phyloP scores from a whole-genome alignment of 2,113 vertebrate genomes.

The Salvelinus namaycush region DNA sequence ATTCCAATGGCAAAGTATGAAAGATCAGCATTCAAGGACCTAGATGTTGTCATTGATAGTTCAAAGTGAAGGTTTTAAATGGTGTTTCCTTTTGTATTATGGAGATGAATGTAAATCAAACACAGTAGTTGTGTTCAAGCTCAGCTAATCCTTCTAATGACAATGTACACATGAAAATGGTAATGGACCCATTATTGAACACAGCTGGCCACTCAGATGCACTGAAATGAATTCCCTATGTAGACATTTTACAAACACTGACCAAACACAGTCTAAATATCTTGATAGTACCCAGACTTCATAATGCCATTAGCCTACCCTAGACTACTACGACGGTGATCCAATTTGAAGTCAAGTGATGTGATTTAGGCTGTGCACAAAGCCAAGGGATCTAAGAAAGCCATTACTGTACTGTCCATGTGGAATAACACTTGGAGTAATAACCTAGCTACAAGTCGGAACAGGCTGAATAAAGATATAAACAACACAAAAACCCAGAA shows the following conservation, averaged over 20 bases:
- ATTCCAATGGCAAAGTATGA: too few species aligned
- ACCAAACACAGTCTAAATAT: not conserved
- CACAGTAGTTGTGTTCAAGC: not conserved
- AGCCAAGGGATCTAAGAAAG: slow-evolving; percentile 32
- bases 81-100: too few species aligned
- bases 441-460: not conserved
- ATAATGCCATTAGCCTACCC: not conserved
- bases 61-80: too few species aligned
- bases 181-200: too few species aligned
- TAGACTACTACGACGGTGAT: not conserved
- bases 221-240: not conserved
- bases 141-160: not conserved
- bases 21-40: too few species aligned
- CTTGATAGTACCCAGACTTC: not conserved
- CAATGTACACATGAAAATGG: not conserved
- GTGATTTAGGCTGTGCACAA: not conserved
- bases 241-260: not conserved
- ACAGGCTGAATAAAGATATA: not conserved
- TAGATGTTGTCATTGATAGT: too few species aligned
- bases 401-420: slow-evolving; percentile 5
- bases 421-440: slow-evolving; percentile 21
- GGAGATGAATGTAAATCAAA: too few species aligned
- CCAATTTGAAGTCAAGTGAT: not conserved
- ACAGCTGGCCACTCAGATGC: not conserved
- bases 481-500: slow-evolving; percentile 5